phyloP scores from a whole-genome alignment of 2,888 invertebrate genomes.

The Leptothorax acervorum region DNA sequence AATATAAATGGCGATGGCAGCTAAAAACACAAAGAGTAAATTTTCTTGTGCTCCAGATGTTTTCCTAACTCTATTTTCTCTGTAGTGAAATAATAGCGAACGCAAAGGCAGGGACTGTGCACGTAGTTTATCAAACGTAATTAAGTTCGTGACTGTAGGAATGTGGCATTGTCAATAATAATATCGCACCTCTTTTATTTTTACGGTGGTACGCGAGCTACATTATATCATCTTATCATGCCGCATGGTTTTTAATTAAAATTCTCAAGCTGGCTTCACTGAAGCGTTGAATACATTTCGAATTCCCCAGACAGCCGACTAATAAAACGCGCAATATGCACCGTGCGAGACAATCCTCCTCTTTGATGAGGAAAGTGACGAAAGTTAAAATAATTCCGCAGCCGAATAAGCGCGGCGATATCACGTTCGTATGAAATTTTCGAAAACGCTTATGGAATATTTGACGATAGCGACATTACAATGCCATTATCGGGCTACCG shows the following conservation, averaged over 20 bases:
- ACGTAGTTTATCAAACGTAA: constrained; percentile 36
- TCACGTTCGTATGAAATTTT: constrained; percentile 28
- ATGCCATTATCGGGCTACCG: constrained; percentile 7
- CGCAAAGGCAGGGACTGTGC: neutral
- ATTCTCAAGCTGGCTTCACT: constrained; percentile 20
- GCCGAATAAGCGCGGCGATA: constrained; percentile 4
- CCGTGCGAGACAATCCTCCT: constrained; percentile 9
- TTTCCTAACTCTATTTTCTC: neutral
- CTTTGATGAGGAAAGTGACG: constrained; percentile 21
- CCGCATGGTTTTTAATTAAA: constrained; percentile 50
- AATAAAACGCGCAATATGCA: constrained; percentile 36
- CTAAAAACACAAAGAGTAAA: constrained; percentile 7
- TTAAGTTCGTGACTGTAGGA: constrained; percentile 21
- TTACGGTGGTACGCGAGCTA: constrained; percentile 9
- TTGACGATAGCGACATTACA: constrained; percentile 30
- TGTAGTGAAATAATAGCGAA: constrained; percentile 8
- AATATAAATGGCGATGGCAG: constrained; percentile 28
- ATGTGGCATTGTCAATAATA: constrained; percentile 36
- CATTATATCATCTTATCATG: constrained; percentile 22
- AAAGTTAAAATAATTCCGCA: constrained; percentile 20
- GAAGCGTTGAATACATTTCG: neutral
- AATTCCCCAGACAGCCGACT: constrained; percentile 35
- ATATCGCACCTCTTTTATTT: neutral
- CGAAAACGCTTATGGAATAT: constrained; percentile 30
- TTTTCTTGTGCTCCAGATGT: constrained; percentile 10